Percentiles rank a stretch among this genome's conserved stretches.
Evolutionary conservation across 2,888 invertebrate genomes (phyloP).

Genomic region (Brassicogethes aeneus): DNA sequence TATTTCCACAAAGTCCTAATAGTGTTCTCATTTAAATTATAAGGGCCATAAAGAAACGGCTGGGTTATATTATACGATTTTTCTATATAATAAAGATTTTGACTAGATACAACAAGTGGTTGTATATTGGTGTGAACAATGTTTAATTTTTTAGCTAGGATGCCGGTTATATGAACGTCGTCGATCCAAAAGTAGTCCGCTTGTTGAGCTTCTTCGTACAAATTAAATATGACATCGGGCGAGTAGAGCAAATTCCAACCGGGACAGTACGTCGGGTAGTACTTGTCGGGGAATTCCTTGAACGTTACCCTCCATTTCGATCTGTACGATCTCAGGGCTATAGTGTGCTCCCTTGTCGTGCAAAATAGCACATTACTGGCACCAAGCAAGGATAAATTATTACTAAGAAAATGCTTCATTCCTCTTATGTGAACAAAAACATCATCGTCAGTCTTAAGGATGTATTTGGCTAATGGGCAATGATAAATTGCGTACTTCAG

Average conservation of each 20-base stretch:
- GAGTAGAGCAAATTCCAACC: conserved; percentile 57
- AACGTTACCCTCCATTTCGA: conserved; percentile 72
- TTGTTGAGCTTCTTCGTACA: conserved; percentile 48
- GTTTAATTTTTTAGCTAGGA: conserved; percentile 47
- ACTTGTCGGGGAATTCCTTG: conserved; percentile 51
- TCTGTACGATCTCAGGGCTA: conserved; percentile 44
- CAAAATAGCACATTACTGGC: conserved; percentile 57
- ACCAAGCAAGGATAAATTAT: conserved; percentile 51
- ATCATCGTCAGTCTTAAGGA: conserved; percentile 73
- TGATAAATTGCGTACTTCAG: conserved; percentile 67
- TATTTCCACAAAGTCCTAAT: conserved; percentile 47
- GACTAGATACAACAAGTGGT: conserved; percentile 18
- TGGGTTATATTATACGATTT: conserved; percentile 21
- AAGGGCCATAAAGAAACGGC: conserved; percentile 48
- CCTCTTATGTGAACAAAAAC: conserved; percentile 61
- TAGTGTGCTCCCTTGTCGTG: conserved; percentile 34
- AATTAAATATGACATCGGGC: conserved; percentile 45
- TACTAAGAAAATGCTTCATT: conserved; percentile 49
- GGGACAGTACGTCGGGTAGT: conserved; percentile 68
- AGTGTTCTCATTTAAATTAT: conserved; percentile 41
- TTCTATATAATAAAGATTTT: conserved; percentile 14
- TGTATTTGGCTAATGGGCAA: conserved; percentile 54
- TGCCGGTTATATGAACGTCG: conserved; percentile 62
- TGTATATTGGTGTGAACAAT: conserved; percentile 45
- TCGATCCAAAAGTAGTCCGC: conserved; percentile 65